A percentile compares a stretch with the other conserved stretches of the same genome.
phyloP scores from a whole-genome alignment of 2,113 vertebrate genomes.

The Paradoxurus hermaphroditus region DNA sequence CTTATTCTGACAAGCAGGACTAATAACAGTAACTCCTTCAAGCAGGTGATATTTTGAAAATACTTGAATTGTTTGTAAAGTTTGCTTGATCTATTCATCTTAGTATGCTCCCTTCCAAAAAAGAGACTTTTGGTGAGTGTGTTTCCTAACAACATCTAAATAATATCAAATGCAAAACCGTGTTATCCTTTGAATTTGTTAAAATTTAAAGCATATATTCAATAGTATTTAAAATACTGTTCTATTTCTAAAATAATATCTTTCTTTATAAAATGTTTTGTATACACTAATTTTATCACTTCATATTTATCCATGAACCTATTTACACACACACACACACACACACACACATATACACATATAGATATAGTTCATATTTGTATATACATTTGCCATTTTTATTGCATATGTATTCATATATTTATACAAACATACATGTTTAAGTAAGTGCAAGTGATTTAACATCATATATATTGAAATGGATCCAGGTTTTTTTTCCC shows the following conservation, averaged over 20 bases:
- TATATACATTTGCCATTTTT: not conserved
- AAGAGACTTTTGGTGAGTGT: not conserved
- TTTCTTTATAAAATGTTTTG: not conserved
- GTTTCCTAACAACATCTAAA: constrained; percentile 51
- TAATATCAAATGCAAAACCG: constrained; percentile 37
- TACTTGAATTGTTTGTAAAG: not conserved
- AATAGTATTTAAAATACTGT: not conserved
- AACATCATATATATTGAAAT: not conserved
- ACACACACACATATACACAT: not conserved
- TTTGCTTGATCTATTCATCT: constrained; percentile 32
- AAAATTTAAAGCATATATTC: not conserved
- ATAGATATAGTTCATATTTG: not conserved
- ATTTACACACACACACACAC: not conserved
- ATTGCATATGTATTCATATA: not conserved
- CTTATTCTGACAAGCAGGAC: not conserved
- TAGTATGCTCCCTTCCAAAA: not conserved
- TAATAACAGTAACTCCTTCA: not conserved
- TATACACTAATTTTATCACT: not conserved
- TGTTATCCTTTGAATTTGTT: constrained; percentile 8
- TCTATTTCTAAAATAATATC: not conserved
- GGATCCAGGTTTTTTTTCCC: not conserved
- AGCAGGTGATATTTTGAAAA: constrained; percentile 35
- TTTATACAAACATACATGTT: not conserved
- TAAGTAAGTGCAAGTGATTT: not conserved
- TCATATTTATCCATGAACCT: not conserved